These are phyloP conservation scores for Eumeta japonica DNA, from an alignment of 1,140 invertebrate species.

Conservation along the genomic window DNA sequence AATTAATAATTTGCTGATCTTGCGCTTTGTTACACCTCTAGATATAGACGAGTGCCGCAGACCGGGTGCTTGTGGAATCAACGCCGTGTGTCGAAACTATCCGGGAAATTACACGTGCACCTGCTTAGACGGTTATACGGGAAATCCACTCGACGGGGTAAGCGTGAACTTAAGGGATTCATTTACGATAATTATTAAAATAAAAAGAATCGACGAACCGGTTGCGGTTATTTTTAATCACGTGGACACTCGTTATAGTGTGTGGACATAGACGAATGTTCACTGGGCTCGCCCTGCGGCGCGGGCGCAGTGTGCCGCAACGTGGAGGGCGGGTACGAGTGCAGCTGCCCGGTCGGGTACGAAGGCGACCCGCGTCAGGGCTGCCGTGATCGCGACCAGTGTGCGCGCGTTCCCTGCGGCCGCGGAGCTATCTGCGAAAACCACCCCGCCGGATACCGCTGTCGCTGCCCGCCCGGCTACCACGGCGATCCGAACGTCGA, in stretches of 20 bases:
- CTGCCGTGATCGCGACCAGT: slow-evolving; percentile 80
- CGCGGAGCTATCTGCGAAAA: slow-evolving; percentile 78
- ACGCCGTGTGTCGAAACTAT: slow-evolving; percentile 79
- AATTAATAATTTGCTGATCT: too few species aligned
- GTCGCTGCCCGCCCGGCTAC: slow-evolving; percentile 80
- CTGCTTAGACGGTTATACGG: slow-evolving; percentile 79
- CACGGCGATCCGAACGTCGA: slow-evolving; percentile 67
- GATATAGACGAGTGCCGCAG: slow-evolving; percentile 86
- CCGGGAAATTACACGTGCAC: slow-evolving; percentile 86
- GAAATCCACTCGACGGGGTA: slow-evolving; percentile 83
- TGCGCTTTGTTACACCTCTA: too few species aligned
- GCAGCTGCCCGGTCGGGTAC: slow-evolving; percentile 79
- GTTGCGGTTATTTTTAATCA: too few species aligned
- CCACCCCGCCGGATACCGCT: slow-evolving; percentile 72
- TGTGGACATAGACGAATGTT: slow-evolving; percentile 81
- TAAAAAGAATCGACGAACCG: too few species aligned
- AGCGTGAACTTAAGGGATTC: slow-evolving; percentile 15
- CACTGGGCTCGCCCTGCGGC: slow-evolving; percentile 71
- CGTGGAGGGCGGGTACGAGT: slow-evolving; percentile 73
- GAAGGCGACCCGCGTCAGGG: slow-evolving; percentile 68
- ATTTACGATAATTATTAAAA: slow-evolving; percentile 3
- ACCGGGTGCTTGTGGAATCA: slow-evolving; percentile 74
- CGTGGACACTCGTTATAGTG: slow-evolving; percentile 59
- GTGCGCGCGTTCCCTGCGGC: slow-evolving; percentile 73
- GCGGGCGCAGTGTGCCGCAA: slow-evolving; percentile 77